Conservation (phyloP, 2,113 vertebrate species). For the Clarias macrocephalus region DNA sequence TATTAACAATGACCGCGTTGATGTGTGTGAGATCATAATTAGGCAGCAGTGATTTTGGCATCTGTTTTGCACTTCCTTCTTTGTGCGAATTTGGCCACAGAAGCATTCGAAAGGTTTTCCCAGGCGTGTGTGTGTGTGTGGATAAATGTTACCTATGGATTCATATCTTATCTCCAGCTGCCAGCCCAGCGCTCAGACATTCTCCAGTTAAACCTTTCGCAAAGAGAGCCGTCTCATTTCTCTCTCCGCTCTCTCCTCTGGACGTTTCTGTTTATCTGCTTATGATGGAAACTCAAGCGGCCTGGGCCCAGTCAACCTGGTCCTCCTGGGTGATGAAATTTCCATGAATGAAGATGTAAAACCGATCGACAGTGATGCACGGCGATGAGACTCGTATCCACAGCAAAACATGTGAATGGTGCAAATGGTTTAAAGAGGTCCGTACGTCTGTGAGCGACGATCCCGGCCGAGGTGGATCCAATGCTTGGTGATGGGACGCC, state of each 20-base stretch:
- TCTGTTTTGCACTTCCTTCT: background rate
- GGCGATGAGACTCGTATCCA: too few relatives aligned
- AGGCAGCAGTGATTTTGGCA: background rate
- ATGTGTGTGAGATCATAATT: background rate
- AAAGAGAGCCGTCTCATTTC: background rate
- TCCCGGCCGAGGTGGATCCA: too few relatives aligned
- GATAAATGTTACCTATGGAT: background rate
- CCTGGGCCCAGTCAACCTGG: too few relatives aligned
- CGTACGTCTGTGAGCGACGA: too few relatives aligned
- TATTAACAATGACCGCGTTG: background rate
- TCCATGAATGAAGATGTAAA: too few relatives aligned
- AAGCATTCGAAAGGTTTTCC: background rate
- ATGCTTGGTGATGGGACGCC: too few relatives aligned
- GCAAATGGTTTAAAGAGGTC: too few relatives aligned
- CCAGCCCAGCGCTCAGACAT: constrained; percentile 33
- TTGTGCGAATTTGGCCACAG: background rate
- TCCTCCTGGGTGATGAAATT: too few relatives aligned
- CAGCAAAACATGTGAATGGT: too few relatives aligned
- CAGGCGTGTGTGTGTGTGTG: constrained; percentile 14
- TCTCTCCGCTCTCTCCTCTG: background rate
- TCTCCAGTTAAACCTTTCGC: constrained; percentile 16
- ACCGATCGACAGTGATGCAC: too few relatives aligned
- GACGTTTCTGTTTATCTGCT: background rate
- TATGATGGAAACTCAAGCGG: background rate
- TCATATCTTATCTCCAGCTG: constrained; percentile 49